A percentile compares a stretch with the other conserved stretches of the same genome.
Evolutionary conservation across 2,888 invertebrate species (phyloP).

Genomic region (Caenorhabditis doughertyi): DNA sequence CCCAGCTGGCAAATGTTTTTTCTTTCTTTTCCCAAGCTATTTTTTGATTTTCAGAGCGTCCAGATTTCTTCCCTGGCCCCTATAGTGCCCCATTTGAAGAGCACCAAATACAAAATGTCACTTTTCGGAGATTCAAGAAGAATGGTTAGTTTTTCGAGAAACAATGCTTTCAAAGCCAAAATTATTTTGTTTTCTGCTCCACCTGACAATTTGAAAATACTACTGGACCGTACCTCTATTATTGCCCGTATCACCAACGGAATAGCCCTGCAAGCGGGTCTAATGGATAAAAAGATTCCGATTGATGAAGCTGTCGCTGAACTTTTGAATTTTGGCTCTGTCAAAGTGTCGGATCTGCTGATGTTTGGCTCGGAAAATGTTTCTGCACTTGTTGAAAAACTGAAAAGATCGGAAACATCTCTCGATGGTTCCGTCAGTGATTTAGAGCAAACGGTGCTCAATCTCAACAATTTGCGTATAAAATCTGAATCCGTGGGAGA

Average conservation of each 20-base stretch:
- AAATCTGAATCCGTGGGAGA: neutral
- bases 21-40: too few relatives aligned
- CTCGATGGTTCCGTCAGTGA: neutral
- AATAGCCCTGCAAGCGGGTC: slow-evolving; percentile 7
- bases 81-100: too few relatives aligned
- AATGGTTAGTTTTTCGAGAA: neutral
- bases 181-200: neutral
- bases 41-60: too few relatives aligned
- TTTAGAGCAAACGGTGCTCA: neutral
- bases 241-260: slow-evolving; percentile 1
- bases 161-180: neutral
- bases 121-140: neutral
- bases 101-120: too few relatives aligned
- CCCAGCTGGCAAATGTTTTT: too few relatives aligned
- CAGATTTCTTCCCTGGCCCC: too few relatives aligned
- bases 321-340: neutral
- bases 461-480: neutral
- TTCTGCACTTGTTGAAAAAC: neutral
- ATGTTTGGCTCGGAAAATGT: neutral
- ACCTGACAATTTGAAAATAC: neutral
- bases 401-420: neutral
- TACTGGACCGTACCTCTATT: neutral
- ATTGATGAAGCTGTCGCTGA: neutral
- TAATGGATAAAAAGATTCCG: neutral
- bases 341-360: neutral